Conservation (phyloP, 2,113 vertebrate genomes). For the Erpornis zantholeuca region DNA sequence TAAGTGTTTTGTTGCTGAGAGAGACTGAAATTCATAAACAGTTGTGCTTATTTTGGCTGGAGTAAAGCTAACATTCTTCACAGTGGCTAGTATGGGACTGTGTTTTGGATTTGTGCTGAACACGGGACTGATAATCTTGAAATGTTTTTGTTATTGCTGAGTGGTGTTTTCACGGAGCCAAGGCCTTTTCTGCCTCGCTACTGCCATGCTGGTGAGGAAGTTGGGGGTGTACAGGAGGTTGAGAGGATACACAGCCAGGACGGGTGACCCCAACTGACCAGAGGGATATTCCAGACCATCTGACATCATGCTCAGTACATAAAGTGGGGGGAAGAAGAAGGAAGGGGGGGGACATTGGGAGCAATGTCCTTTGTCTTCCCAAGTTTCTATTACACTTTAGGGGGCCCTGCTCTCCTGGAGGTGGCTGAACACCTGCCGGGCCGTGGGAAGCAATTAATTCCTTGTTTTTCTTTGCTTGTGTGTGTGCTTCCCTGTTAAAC, state of each 20-base stretch:
- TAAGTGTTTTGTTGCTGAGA: background rate
- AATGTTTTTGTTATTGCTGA: background rate
- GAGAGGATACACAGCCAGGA: rapidly evolving
- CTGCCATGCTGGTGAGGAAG: rapidly evolving
- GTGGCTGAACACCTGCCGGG: background rate
- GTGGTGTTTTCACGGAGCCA: rapidly evolving
- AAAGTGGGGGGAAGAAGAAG: background rate
- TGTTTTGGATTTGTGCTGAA: background rate
- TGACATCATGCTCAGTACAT: background rate
- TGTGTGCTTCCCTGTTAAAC: background rate
- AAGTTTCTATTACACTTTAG: rapidly evolving
- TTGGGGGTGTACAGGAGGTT: rapidly evolving
- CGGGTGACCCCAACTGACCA: background rate
- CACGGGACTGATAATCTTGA: background rate
- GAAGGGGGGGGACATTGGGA: rapidly evolving
- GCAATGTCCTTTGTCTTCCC: background rate
- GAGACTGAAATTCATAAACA: background rate
- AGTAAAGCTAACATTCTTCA: too few species aligned
- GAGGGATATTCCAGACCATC: background rate
- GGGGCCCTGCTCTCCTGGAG: background rate
- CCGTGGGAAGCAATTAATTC: background rate
- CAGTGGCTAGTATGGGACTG: background rate
- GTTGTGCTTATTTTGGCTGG: background rate
- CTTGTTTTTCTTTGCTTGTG: background rate
- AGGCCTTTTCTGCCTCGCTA: background rate